phyloP scores from a whole-genome alignment of 2,797 vertebrate genomes.

The Arnoldichthys spilopterus region DNA sequence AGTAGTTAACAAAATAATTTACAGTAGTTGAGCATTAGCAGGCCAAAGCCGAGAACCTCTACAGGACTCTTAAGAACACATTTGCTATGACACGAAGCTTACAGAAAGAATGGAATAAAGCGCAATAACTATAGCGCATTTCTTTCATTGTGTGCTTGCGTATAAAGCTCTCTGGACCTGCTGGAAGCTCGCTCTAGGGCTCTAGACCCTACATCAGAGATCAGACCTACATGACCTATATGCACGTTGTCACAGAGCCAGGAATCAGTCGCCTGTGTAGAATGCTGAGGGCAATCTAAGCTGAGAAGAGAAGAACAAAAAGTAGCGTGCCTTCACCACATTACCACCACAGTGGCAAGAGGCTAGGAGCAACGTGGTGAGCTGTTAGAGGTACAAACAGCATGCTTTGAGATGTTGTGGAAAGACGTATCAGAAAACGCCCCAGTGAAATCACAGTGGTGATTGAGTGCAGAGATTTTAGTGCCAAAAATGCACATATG shows the following conservation, averaged over 20 bases:
- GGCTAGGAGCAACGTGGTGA: slow-evolving; percentile 7
- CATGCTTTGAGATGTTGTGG: slow-evolving; percentile 15
- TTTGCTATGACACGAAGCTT: background rate
- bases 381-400: slow-evolving; percentile 8
- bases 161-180: slow-evolving; percentile 9
- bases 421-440: slow-evolving; percentile 29
- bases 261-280: slow-evolving; percentile 5
- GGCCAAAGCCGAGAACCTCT: background rate
- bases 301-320: slow-evolving; percentile 2
- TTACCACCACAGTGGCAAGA: slow-evolving; percentile 14
- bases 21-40: slow-evolving; percentile 21
- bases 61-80: background rate
- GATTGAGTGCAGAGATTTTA: slow-evolving; percentile 12
- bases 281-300: background rate
- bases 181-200: slow-evolving; percentile 1
- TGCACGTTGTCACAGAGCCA: background rate
- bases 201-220: background rate
- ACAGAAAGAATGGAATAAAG: background rate
- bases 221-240: slow-evolving; percentile 24
- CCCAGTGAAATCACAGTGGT: slow-evolving; percentile 34
- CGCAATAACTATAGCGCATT: background rate
- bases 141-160: background rate
- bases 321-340: background rate
- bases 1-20: background rate
- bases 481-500: slow-evolving; percentile 56